Percentiles rank a stretch among this genome's conserved stretches.
Evolutionary conservation across 2,113 vertebrate genomes (phyloP).

Genomic region (Notarius quadriscutis): DNA sequence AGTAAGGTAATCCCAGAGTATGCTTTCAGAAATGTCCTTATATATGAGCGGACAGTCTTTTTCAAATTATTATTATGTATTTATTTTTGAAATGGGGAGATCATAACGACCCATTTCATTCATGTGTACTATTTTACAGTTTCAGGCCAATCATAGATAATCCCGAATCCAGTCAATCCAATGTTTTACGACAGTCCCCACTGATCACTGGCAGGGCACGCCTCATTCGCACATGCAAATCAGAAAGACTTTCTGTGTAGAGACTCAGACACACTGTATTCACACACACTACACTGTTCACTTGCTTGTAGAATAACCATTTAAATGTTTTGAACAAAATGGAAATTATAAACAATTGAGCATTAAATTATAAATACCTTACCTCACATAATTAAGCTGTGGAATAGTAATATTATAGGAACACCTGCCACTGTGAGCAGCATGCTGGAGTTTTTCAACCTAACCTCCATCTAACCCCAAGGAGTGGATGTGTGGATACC

Average conservation of each 20-base stretch:
- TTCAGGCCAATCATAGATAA: background rate
- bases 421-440: no score
- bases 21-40: background rate
- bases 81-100: background rate
- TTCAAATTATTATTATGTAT: background rate
- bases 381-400: background rate
- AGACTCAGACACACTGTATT: background rate
- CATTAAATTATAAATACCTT: background rate
- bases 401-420: background rate
- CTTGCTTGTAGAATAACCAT: background rate
- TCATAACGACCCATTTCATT: background rate
- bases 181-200: background rate
- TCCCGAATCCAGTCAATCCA: background rate
- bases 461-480: background rate
- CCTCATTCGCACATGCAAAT: background rate
- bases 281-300: background rate
- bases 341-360: background rate
- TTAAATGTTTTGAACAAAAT: background rate
- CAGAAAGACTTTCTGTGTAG: background rate
- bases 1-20: background rate
- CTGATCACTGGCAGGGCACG: background rate
- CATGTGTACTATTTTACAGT: background rate
- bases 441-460: background rate
- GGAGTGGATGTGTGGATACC: background rate
- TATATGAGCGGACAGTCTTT: background rate